phyloP scores from a whole-genome alignment of 1,140 invertebrate species.

The Globodera rostochiensis region DNA sequence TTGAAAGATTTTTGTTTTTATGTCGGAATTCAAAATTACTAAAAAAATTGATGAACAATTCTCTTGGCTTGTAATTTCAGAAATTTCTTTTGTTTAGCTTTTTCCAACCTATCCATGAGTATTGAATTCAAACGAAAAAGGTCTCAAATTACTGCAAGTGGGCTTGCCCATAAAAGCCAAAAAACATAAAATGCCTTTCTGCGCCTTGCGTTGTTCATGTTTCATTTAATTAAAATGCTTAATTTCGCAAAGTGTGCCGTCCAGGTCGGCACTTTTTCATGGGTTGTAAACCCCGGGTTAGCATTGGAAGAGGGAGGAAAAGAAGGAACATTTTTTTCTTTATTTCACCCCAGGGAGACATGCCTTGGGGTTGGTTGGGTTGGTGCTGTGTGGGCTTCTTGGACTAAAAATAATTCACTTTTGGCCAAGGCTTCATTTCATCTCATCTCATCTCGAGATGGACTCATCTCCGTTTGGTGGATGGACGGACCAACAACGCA shows the following conservation, averaged over 20 bases:
- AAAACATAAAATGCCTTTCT: neutral
- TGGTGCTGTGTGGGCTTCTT: neutral
- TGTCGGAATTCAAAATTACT: too few relatives aligned
- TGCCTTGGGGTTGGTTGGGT: neutral
- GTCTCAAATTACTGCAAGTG: neutral
- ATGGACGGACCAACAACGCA: neutral
- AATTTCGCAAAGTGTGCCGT: neutral
- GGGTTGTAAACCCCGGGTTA: neutral
- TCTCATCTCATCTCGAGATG: neutral
- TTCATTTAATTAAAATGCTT: neutral
- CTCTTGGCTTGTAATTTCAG: too few relatives aligned
- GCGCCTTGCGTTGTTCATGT: neutral
- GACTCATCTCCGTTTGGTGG: conserved; percentile 3
- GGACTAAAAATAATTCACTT: conserved; percentile 16
- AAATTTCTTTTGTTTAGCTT: too few relatives aligned
- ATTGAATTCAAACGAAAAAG: neutral
- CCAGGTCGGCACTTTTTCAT: neutral
- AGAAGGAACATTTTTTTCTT: neutral
- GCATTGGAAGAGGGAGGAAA: neutral
- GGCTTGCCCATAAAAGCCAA: neutral
- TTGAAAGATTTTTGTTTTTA: too few relatives aligned
- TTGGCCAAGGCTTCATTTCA: conserved; percentile 3
- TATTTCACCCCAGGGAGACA: neutral
- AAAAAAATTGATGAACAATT: too few relatives aligned
- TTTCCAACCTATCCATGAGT: too few relatives aligned